Conservation (phyloP, 2,888 invertebrate species). For the Heliconius cydno region DNA sequence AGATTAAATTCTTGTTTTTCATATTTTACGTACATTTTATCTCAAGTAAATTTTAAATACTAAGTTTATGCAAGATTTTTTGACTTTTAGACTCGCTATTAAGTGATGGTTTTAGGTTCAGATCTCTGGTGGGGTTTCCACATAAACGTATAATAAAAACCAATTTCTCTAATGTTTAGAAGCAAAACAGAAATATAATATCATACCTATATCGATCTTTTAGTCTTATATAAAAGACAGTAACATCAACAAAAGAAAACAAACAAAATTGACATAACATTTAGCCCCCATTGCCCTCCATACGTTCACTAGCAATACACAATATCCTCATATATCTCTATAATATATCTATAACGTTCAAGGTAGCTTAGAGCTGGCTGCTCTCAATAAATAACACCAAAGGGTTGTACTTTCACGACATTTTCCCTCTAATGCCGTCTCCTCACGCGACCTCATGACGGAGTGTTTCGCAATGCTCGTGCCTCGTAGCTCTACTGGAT, state of each 20-base stretch:
- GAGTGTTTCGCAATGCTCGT: constrained; percentile 60
- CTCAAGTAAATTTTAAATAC: neutral
- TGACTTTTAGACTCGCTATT: neutral
- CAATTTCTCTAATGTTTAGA: neutral
- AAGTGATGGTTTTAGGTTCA: neutral
- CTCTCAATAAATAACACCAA: constrained; percentile 77
- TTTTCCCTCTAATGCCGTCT: constrained; percentile 66
- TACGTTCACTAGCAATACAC: constrained; percentile 40
- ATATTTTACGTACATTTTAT: neutral
- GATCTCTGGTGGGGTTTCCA: neutral
- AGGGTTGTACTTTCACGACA: constrained; percentile 61
- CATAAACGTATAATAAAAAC: no score
- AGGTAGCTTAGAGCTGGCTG: constrained; percentile 52
- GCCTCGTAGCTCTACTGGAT: constrained; percentile 42
- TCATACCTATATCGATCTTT: neutral
- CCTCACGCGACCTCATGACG: constrained; percentile 71
- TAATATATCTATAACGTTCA: constrained; percentile 35
- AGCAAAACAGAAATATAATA: neutral
- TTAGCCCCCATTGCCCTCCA: constrained; percentile 26
- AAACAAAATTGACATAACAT: neutral
- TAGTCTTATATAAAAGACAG: neutral
- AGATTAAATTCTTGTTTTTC: neutral
- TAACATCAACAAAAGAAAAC: neutral
- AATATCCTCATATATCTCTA: constrained; percentile 44
- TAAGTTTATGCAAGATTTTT: neutral